phyloP scores from a whole-genome alignment of 1,140 invertebrate species.

The Pygmarrhopalites habei region DNA sequence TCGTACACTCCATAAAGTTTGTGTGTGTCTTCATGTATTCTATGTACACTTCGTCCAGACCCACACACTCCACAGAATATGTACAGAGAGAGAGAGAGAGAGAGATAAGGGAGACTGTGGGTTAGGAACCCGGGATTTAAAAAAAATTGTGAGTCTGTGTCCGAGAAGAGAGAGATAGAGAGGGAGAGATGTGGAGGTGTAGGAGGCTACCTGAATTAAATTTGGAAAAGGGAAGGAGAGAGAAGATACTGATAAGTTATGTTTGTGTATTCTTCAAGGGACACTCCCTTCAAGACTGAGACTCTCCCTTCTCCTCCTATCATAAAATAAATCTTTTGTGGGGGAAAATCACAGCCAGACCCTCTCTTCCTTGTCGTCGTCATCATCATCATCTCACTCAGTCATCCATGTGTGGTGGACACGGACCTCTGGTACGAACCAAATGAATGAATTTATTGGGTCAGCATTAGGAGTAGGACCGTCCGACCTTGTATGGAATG shows the following conservation, averaged over 20 bases:
- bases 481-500: conserved; percentile 7
- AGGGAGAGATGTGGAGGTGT: conserved; percentile 3
- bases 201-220: conserved; percentile 11
- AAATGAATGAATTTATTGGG: conserved; percentile 3
- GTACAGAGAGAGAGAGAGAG: background rate
- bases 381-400: no score
- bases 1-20: no score
- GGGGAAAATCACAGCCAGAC: no score
- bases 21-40: no score
- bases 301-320: no score
- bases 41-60: no score
- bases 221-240: background rate
- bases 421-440: no score
- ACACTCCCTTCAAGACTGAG: background rate
- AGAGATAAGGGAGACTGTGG: background rate
- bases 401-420: no score
- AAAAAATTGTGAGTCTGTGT: background rate
- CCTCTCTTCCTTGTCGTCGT: no score
- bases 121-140: background rate
- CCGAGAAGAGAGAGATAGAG: background rate
- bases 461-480: background rate
- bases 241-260: background rate
- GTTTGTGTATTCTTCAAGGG: background rate
- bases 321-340: conserved; percentile 5
- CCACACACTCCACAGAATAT: no score